Percentiles rank a stretch among this genome's conserved stretches.
Conservation (phyloP, 2,797 vertebrate genomes). For the Amblyraja radiata region DNA sequence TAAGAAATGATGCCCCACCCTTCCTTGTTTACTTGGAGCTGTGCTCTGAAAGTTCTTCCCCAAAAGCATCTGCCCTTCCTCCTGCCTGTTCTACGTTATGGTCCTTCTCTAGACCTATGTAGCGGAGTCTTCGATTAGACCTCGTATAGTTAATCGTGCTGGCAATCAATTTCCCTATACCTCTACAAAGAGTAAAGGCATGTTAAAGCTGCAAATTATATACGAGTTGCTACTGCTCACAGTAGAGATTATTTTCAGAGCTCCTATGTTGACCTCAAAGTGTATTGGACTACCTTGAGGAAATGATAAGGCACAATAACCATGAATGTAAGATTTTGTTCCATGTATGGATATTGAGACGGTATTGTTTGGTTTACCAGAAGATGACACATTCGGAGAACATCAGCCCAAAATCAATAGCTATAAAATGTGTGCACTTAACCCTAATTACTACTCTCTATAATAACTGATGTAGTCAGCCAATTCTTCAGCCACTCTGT, state of each 20-base stretch:
- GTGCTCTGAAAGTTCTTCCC: background rate
- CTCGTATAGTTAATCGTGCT: background rate
- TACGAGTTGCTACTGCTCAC: background rate
- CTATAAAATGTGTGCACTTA: background rate
- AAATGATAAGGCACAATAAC: background rate
- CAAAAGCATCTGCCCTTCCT: background rate
- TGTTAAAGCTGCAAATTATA: background rate
- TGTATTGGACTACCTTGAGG: background rate
- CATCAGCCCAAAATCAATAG: no score
- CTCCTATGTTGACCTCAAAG: background rate
- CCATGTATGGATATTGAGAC: background rate
- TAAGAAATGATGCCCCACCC: background rate
- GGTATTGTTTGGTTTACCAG: background rate
- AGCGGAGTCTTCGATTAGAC: background rate
- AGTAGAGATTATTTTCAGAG: background rate
- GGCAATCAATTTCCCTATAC: background rate
- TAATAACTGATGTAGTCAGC: no score
- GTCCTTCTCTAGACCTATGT: background rate
- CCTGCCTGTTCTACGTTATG: background rate
- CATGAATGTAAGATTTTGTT: background rate
- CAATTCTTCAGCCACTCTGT: no score
- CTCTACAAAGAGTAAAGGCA: background rate
- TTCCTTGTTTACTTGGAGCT: background rate
- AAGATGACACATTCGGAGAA: background rate
- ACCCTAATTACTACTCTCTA: background rate